Conservation (phyloP, 1,140 invertebrate species). For the Physella acuta region DNA sequence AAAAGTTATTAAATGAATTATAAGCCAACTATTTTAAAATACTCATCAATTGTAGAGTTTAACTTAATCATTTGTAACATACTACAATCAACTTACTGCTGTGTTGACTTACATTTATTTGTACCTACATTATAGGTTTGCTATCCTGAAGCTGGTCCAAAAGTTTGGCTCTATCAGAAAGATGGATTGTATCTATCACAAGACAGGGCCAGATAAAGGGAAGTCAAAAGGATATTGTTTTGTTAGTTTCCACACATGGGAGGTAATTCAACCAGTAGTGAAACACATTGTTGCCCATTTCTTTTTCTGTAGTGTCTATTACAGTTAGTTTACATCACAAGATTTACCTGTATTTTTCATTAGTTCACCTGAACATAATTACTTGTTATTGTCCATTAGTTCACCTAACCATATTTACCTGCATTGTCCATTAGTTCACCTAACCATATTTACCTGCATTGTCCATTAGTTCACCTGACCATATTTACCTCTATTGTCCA, state of each 20-base stretch:
- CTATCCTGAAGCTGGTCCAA: conserved; percentile 91
- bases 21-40: no score
- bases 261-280: conserved; percentile 62
- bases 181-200: conserved; percentile 92
- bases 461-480: no score
- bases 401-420: no score
- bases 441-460: no score
- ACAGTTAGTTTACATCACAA: not conserved
- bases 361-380: not conserved
- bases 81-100: no score
- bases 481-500: no score
- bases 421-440: no score
- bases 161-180: conserved; percentile 87
- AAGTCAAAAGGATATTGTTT: conserved; percentile 92
- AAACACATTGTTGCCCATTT: not conserved
- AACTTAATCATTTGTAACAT: no score
- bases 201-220: conserved; percentile 80
- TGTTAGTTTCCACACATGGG: conserved; percentile 74
- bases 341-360: not conserved
- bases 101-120: not conserved
- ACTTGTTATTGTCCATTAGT: no score
- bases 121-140: conserved; percentile 67
- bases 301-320: not conserved
- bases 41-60: no score
- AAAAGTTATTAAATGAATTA: no score